Conservation (phyloP, 1,140 invertebrate species). For the Pachypeltis micranthus region DNA sequence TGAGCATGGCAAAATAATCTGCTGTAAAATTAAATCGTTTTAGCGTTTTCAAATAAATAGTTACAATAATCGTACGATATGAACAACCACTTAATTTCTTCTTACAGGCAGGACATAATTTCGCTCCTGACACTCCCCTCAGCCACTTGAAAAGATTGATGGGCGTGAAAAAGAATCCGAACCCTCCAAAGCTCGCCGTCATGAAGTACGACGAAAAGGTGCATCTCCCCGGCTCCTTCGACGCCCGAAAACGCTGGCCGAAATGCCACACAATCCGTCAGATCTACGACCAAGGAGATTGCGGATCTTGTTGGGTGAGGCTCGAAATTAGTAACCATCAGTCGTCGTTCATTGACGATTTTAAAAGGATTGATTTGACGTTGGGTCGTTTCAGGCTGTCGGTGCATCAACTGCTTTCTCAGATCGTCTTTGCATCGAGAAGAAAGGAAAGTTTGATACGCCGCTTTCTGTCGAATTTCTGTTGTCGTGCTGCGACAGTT, state of each 20-base stretch:
- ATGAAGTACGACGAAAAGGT: not conserved
- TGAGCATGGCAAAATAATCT: too few species aligned
- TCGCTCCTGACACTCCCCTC: not conserved
- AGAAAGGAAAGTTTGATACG: conserved; percentile 39
- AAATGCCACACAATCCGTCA: conserved; percentile 66
- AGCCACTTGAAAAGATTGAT: not conserved
- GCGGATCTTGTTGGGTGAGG: conserved; percentile 57
- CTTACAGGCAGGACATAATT: conserved; percentile 11
- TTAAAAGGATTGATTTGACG: too few species aligned
- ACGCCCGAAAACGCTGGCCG: conserved; percentile 65
- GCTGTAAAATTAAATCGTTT: not conserved
- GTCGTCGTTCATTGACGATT: too few species aligned
- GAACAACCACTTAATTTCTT: too few species aligned
- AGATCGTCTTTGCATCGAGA: conserved; percentile 54
- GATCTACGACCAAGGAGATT: conserved; percentile 61
- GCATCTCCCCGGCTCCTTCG: conserved; percentile 59
- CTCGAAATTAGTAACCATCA: too few species aligned
- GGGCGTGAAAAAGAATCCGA: not conserved
- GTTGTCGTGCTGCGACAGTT: conserved; percentile 45
- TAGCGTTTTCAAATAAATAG: not conserved
- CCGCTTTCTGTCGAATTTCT: conserved; percentile 52
- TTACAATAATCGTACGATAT: too few species aligned
- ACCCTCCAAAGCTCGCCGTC: not conserved
- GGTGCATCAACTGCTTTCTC: conserved; percentile 56
- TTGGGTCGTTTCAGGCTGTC: conserved; percentile 48